A percentile compares a stretch with the other conserved stretches of the same genome.
phyloP scores from a whole-genome alignment of 2,797 vertebrate genomes.

The Vespertilio murinus region DNA sequence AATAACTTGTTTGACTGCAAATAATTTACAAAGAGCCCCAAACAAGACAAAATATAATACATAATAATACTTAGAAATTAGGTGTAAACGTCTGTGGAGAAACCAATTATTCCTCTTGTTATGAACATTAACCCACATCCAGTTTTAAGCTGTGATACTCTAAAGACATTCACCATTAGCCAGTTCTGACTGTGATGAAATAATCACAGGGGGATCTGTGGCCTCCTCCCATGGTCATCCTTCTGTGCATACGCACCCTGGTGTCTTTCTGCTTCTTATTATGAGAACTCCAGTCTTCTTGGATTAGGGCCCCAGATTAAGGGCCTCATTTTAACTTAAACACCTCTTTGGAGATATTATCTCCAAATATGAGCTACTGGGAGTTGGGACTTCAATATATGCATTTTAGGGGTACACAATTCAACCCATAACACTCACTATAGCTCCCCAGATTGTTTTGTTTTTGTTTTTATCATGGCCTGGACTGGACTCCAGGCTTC shows the following conservation, averaged over 20 bases:
- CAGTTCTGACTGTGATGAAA: background rate
- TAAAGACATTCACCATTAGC: slow-evolving; percentile 19
- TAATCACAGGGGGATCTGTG: background rate
- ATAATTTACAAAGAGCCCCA: slow-evolving; percentile 46
- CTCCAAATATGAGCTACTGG: background rate
- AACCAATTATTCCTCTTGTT: slow-evolving; percentile 63
- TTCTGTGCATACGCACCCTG: background rate
- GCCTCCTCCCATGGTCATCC: background rate
- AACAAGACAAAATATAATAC: slow-evolving; percentile 60
- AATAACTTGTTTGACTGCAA: slow-evolving; percentile 60
- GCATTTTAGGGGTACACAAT: background rate
- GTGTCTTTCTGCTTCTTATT: background rate
- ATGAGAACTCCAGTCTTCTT: background rate
- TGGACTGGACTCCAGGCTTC: background rate
- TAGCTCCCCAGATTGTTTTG: background rate
- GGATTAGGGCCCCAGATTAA: background rate
- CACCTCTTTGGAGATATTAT: background rate
- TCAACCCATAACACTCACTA: background rate
- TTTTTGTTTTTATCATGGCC: background rate
- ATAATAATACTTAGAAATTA: slow-evolving; percentile 62
- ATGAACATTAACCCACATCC: slow-evolving; percentile 50
- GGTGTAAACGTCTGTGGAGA: slow-evolving; percentile 54
- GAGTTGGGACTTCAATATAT: background rate
- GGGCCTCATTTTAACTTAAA: background rate
- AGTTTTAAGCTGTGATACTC: background rate